Evolutionary conservation across 2,888 invertebrate genomes (phyloP), one percentile per base, ranked within the genome.

Genomic region (Unio pictorum): DNA sequence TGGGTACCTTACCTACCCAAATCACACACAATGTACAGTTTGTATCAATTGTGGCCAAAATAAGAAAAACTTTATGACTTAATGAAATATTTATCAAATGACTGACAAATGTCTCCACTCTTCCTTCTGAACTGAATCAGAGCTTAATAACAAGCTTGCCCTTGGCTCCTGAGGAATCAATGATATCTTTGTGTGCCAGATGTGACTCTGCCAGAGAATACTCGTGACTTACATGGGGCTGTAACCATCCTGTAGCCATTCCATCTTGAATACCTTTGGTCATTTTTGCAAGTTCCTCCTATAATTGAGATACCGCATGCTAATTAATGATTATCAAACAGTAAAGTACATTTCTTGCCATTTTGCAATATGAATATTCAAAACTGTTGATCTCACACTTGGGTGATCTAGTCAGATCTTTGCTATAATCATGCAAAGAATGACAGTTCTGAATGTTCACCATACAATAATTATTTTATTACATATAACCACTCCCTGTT

Each of bases 101-200:
- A 45, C 45, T 45, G 15, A 11, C 45, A 45, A 45, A 3, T 15
- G 15, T 15, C 45, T 45, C 45, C 15, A 45, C 45, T 45, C 45
- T 45, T 15, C 45, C 15, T 45, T 45, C 11, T 45, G 45, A 15
- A 15, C 15, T 15, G 11, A 45, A 59, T 57, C n/a, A 75, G 11
- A 80, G 30, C 61, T 71, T 81, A 7, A 88, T 67, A n/a, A 89
- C 79, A 7, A 89, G 81, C 66, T 87, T 86, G 8, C 89, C 89
- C 15, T 70, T 72, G 18, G 85, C 68, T 17, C 86, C 85, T 15
- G 81, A 77, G 55, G 86, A 87, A 67, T 89, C 84, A 61, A 91
- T 91, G 71, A 92, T 86, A 65, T 91, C 90, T 58, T 85, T 71
- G 71, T 92, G 91, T 20, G 91, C 91, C 63, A 86, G 73, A 15